phyloP scores from a whole-genome alignment of 1,140 invertebrate species.

The Agraylea sexmaculata region DNA sequence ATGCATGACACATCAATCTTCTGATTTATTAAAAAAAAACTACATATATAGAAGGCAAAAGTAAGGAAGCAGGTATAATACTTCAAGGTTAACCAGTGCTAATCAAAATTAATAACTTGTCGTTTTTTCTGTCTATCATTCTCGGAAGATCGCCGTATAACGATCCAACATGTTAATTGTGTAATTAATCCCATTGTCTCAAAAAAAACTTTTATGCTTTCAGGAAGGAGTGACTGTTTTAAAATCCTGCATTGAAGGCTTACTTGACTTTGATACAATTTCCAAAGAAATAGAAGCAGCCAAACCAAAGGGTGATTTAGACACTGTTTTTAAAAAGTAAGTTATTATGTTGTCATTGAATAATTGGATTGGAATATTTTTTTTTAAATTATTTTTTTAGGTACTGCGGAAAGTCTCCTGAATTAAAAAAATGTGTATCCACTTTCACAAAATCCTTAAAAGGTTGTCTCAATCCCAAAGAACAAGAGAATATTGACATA shows the following conservation, averaged over 20 bases:
- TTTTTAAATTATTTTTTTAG: conserved; percentile 31
- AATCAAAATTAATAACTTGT: no score
- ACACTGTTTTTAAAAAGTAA: conserved; percentile 40
- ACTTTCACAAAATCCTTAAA: conserved; percentile 47
- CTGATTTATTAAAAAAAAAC: no score
- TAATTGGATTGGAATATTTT: conserved; percentile 1
- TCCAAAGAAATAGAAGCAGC: conserved; percentile 41
- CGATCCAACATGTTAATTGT: no score
- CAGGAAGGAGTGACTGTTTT: no score
- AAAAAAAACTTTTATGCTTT: no score
- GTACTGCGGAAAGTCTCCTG: conserved; percentile 52
- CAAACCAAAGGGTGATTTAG: conserved; percentile 38
- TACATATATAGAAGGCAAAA: no score
- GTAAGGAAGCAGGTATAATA: no score
- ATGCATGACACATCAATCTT: no score
- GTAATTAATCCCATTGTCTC: no score
- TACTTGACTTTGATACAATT: conserved; percentile 34
- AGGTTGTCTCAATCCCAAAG: conserved; percentile 49
- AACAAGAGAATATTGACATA: conserved; percentile 44
- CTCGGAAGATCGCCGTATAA: no score
- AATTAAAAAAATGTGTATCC: conserved; percentile 45
- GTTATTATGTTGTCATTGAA: conserved; percentile 11
- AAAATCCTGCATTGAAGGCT: conserved; percentile 28
- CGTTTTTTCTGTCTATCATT: no score
- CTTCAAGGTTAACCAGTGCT: no score